Conservation (phyloP, 2,113 vertebrate genomes). For the Varanus komodoensis region DNA sequence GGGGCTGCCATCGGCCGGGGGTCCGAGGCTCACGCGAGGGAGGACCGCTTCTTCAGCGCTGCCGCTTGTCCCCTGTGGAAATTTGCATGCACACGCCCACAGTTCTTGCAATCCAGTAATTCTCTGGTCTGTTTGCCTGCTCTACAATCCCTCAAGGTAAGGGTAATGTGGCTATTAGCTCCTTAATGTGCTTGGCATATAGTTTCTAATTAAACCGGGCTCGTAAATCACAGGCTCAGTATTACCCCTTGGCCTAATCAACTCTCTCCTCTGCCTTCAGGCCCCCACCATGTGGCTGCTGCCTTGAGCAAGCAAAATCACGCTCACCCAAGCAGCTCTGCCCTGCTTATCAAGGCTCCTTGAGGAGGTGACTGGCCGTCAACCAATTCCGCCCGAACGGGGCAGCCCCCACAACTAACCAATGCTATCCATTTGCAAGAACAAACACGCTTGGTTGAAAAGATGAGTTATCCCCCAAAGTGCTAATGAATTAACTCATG, state of each 20-base stretch:
- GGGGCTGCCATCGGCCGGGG: background rate
- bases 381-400: background rate
- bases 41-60: background rate
- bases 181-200: background rate
- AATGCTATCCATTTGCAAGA: no score
- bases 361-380: no score
- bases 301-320: background rate
- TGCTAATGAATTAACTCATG: no score
- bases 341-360: fast-evolving
- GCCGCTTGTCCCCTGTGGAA: background rate
- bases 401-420: background rate
- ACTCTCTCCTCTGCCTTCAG: background rate
- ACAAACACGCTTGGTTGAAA: background rate
- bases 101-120: fast-evolving
- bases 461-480: background rate
- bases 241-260: background rate
- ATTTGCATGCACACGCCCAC: background rate
- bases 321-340: background rate
- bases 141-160: background rate
- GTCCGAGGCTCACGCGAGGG: background rate
- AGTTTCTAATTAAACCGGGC: background rate
- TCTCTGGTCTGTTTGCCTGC: background rate
- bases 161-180: background rate
- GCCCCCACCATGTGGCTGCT: background rate
- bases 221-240: background rate